These are phyloP conservation scores for Channa argus DNA, from an alignment of 2,113 vertebrate genomes.

Conservation along the genomic window DNA sequence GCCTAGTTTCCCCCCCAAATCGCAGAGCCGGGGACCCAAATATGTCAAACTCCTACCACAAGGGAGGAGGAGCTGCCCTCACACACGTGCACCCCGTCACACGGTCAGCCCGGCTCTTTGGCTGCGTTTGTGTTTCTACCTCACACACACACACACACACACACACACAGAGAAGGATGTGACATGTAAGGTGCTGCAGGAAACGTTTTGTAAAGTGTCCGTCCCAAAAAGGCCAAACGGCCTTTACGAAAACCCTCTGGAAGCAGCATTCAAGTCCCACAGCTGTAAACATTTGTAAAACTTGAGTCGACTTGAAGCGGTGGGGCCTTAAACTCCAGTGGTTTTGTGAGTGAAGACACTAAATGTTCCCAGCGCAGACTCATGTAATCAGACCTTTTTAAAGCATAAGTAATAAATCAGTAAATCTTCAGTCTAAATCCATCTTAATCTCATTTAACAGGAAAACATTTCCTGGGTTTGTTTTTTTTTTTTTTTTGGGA, in stretches of 20 bases:
- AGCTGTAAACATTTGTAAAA: not conserved
- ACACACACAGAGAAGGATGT: too few relatives aligned
- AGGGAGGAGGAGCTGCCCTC: constrained; percentile 12
- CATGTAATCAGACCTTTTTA: not conserved
- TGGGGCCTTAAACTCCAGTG: not conserved
- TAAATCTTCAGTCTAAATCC: not conserved
- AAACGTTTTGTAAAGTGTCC: not conserved
- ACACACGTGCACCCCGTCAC: constrained; percentile 6
- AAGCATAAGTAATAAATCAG: not conserved
- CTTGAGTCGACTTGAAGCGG: not conserved
- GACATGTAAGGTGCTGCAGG: too few relatives aligned
- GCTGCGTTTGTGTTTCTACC: too few relatives aligned
- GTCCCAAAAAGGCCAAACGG: not conserved
- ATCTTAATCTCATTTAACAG: not conserved
- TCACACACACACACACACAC: too few relatives aligned
- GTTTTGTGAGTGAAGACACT: too few relatives aligned
- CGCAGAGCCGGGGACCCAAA: constrained; percentile 53
- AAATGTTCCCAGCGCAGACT: too few relatives aligned
- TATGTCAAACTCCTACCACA: constrained; percentile 44
- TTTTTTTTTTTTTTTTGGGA: not conserved
- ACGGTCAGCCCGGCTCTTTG: too few relatives aligned
- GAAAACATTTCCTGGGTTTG: not conserved
- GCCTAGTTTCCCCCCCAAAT: constrained; percentile 21
- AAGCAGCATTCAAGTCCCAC: too few relatives aligned
- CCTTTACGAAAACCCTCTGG: not conserved